Evolutionary conservation across 2,888 invertebrate species (phyloP).

Genomic region (Eledone cirrhosa): DNA sequence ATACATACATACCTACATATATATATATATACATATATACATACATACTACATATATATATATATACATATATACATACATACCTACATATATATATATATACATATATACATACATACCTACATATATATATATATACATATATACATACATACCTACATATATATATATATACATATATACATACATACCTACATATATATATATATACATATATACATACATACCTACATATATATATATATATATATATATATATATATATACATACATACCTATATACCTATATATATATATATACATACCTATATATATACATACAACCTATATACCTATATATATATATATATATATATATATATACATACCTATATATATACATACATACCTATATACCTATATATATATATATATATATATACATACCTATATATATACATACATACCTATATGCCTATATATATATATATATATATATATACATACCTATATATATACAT

Average conservation of each 20-base stretch:
- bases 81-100: too few relatives aligned
- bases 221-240: not conserved
- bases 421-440: not conserved
- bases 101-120: too few relatives aligned
- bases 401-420: conserved; percentile 2
- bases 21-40: too few relatives aligned
- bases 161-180: too few relatives aligned
- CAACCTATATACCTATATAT: not conserved
- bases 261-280: not conserved
- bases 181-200: too few relatives aligned
- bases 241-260: not conserved
- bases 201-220: too few relatives aligned
- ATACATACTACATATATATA: too few relatives aligned
- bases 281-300: not conserved
- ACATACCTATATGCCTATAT: not conserved
- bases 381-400: not conserved
- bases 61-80: too few relatives aligned
- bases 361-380: not conserved
- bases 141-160: too few relatives aligned
- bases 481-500: not conserved
- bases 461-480: not conserved
- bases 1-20: too few relatives aligned
- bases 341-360: conserved; percentile 2
- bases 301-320: not conserved
- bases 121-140: too few relatives aligned